These are phyloP conservation scores for Oscheius onirici DNA, from an alignment of 2,888 invertebrate genomes.

Conservation along the genomic window DNA sequence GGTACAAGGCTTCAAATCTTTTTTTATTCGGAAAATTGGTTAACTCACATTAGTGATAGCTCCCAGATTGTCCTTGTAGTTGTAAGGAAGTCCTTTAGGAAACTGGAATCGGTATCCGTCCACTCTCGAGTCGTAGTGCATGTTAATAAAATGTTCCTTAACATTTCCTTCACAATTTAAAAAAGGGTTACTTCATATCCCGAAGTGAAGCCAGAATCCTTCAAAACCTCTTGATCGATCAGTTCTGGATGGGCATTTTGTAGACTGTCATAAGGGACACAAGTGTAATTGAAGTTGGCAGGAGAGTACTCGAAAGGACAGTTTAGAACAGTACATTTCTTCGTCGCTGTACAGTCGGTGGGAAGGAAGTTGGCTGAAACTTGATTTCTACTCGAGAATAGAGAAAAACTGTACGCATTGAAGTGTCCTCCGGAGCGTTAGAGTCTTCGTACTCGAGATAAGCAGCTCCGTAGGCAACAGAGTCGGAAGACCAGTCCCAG, in stretches of 20 bases:
- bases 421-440: conserved; percentile 36
- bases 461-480: conserved; percentile 55
- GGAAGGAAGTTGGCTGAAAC: conserved; percentile 11
- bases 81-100: conserved; percentile 65
- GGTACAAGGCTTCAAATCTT: conserved; percentile 37
- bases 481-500: conserved; percentile 53
- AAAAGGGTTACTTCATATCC: conserved; percentile 16
- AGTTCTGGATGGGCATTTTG: conserved; percentile 31
- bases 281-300: conserved; percentile 50
- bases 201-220: conserved; percentile 7
- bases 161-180: not conserved
- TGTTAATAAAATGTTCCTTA: conserved; percentile 65
- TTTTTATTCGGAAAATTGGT: too few species aligned
- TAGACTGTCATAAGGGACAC: conserved; percentile 53
- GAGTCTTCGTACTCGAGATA: conserved; percentile 56
- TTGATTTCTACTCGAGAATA: not conserved
- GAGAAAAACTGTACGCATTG: conserved; percentile 34
- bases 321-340: conserved; percentile 1
- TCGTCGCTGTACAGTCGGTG: conserved; percentile 1
- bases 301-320: conserved; percentile 61
- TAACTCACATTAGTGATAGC: conserved; percentile 41
- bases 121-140: conserved; percentile 65
- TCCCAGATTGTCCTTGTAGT: conserved; percentile 49
- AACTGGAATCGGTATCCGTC: conserved; percentile 58
- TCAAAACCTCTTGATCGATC: conserved; percentile 12